Evolutionary conservation across 2,113 vertebrate species (phyloP).

Genomic region (Ranitomeya variabilis): DNA sequence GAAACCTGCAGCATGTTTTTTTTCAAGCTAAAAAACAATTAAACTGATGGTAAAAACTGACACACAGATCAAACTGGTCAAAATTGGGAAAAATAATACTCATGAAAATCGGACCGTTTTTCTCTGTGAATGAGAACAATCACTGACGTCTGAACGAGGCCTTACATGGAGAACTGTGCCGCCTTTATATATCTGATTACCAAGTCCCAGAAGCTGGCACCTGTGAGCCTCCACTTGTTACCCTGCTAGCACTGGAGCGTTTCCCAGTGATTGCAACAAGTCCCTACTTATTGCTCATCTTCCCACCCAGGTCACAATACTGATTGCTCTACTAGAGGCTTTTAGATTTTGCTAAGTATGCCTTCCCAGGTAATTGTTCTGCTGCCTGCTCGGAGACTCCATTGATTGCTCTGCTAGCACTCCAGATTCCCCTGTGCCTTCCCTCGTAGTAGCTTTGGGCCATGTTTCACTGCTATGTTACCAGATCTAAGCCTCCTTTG

Average conservation of each 20-base stretch:
- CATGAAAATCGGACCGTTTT: too few relatives aligned
- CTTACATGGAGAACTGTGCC: too few relatives aligned
- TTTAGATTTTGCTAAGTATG: background rate
- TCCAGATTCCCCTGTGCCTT: background rate
- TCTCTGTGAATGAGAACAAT: too few relatives aligned
- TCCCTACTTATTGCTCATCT: background rate
- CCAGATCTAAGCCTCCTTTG: conserved; percentile 1
- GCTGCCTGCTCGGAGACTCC: background rate
- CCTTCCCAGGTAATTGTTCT: background rate
- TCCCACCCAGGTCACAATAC: background rate
- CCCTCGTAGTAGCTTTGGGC: background rate
- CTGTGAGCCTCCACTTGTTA: background rate
- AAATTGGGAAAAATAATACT: too few relatives aligned
- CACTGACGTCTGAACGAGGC: too few relatives aligned
- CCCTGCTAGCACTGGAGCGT: background rate
- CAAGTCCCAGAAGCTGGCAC: background rate
- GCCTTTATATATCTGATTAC: background rate
- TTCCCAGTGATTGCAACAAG: background rate
- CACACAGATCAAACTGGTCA: too few relatives aligned
- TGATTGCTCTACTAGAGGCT: background rate
- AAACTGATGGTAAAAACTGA: too few relatives aligned
- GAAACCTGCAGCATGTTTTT: too few relatives aligned
- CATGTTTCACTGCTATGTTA: background rate
- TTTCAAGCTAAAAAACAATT: too few relatives aligned
- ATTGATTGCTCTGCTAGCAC: conserved; percentile 7